Percentiles rank a stretch among this genome's conserved stretches.
Conservation (phyloP, 2,797 vertebrate genomes). For the Mus spretus region DNA sequence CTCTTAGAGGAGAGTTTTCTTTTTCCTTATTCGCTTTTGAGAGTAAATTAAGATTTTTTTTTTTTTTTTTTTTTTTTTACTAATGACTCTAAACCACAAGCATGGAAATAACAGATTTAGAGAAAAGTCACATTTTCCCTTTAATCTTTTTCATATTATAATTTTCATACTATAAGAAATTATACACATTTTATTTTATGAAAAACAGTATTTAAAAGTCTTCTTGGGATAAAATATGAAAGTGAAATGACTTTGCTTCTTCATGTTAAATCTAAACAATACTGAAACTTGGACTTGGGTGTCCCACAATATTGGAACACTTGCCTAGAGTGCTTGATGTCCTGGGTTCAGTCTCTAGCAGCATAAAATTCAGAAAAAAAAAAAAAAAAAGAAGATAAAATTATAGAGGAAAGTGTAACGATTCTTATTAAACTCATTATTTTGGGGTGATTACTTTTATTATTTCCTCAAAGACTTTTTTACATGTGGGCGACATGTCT, state of each 20-base stretch:
- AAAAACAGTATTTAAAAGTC: background rate
- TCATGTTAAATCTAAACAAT: background rate
- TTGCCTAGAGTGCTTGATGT: background rate
- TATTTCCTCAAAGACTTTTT: constrained; percentile 34
- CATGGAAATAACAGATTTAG: background rate
- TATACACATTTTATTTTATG: constrained; percentile 7
- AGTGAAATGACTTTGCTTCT: constrained; percentile 16
- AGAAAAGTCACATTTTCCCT: background rate
- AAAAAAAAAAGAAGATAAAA: background rate
- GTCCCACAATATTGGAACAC: background rate
- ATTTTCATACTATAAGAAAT: background rate
- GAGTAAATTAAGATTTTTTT: background rate
- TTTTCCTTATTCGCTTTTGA: background rate
- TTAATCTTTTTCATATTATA: no score
- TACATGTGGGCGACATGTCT: background rate
- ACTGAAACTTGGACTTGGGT: background rate
- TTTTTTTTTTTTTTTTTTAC: background rate
- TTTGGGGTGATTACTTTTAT: constrained; percentile 36
- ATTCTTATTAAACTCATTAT: constrained; percentile 49
- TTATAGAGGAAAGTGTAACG: background rate
- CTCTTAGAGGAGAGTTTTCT: background rate
- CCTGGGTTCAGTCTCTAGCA: background rate
- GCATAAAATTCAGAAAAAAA: background rate
- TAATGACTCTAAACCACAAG: constrained; percentile 22
- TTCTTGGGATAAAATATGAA: constrained; percentile 59